These are phyloP conservation scores for Eretmocerus hayati DNA, from an alignment of 2,888 invertebrate genomes.

Conservation along the genomic window DNA sequence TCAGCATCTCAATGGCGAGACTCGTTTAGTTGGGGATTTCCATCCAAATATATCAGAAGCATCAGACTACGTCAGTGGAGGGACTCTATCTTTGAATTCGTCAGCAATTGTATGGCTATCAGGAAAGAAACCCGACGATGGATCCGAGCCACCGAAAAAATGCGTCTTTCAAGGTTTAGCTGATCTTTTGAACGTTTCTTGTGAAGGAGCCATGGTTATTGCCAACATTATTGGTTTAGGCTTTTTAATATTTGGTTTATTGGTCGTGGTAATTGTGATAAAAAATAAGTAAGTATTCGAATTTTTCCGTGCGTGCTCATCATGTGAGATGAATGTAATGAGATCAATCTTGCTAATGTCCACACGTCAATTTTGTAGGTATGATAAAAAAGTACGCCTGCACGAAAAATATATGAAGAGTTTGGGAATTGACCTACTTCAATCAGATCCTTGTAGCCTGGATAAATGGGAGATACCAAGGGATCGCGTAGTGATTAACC, in stretches of 20 bases:
- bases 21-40: constrained; percentile 53
- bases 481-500: constrained; percentile 76
- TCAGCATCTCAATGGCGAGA: constrained; percentile 53
- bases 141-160: constrained; percentile 51
- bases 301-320: too few relatives aligned
- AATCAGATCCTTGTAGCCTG: constrained; percentile 50
- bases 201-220: constrained; percentile 65
- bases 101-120: constrained; percentile 61
- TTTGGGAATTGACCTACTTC: constrained; percentile 58
- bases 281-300: constrained; percentile 51
- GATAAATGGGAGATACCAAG: constrained; percentile 86
- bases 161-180: constrained; percentile 68
- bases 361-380: constrained; percentile 43
- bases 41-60: constrained; percentile 50
- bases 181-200: constrained; percentile 59
- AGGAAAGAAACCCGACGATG: constrained; percentile 59
- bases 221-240: constrained; percentile 57
- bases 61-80: constrained; percentile 49
- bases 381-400: constrained; percentile 59
- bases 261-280: constrained; percentile 57
- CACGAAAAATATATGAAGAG: constrained; percentile 65
- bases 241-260: constrained; percentile 51
- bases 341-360: neutral
- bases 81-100: constrained; percentile 50
- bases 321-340: neutral